Evolutionary conservation across 2,797 vertebrate genomes (phyloP), one percentile per base, ranked within the genome.

Genomic region (Eptatretus atami): DNA sequence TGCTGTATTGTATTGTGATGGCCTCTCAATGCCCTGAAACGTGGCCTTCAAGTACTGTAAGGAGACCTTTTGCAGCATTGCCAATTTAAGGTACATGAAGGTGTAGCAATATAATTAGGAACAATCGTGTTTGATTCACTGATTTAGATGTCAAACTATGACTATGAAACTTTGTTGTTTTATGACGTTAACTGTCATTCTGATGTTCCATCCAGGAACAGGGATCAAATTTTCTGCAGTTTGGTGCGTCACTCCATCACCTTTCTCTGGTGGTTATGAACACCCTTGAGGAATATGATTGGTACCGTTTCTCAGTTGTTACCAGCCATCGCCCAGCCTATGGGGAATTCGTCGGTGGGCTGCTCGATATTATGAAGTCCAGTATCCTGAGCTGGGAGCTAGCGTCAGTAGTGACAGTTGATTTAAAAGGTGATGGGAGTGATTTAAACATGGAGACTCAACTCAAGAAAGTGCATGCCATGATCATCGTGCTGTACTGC

Each of bases 231-330:
- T 98, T 98, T 75, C 94, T 96, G 76, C 90, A 96, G 69, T 98
- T 98, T 52, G 92, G 92, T 10, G 86, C 92, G 8, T 95, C 92
- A 65, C 88, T 98, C 73, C 86, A 95, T 70, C 92, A 96, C 72
- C 86, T 96, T 73, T 85, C 86, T 54, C 79, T 80, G 1, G 75
- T 88, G 70, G 90, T 98, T 87, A 70, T 98, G 65, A 95, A 90
- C 73, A 92, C 96, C 72, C 95, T 98, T 88, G 86, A 95, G 73
- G 90, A 96, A 74, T 98, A 98, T 1, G 90, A 98, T 76, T 98
- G 90, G 90, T 86, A 98, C 0, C 77, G 86, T 70, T 98, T 98
- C 75, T 88, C 88, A 65, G 75, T 98, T 44, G 86, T 98, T 68
- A 96, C 90, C 54, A 95, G 84, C 65, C 88, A 86, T 70, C 95